These are phyloP conservation scores for Syrmaticus mikado DNA, from an alignment of 2,113 vertebrate species.

Conservation along the genomic window DNA sequence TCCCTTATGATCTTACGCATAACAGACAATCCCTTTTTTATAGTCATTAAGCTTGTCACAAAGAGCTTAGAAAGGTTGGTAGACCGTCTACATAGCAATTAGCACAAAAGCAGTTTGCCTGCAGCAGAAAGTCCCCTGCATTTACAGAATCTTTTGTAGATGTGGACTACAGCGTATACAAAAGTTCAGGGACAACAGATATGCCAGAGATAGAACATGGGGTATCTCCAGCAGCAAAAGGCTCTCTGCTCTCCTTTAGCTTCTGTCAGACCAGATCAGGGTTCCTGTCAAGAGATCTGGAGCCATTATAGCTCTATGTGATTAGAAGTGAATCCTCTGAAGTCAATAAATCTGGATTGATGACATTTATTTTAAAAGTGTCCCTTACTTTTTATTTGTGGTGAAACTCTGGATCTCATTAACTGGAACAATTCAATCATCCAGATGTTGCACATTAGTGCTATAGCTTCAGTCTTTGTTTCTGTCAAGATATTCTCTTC, in stretches of 20 bases:
- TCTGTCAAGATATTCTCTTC: background rate
- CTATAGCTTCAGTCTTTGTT: background rate
- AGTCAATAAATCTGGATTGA: background rate
- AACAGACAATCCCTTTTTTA: background rate
- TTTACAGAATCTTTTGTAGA: background rate
- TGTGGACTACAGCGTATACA: accelerated
- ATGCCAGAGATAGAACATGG: background rate
- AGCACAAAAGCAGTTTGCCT: background rate
- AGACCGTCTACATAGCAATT: background rate
- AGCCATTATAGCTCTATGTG: background rate
- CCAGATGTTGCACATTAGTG: background rate
- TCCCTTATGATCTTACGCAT: background rate
- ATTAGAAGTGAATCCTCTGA: background rate
- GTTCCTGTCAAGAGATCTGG: background rate
- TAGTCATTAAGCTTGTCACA: background rate
- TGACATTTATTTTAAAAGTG: background rate
- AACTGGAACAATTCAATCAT: background rate
- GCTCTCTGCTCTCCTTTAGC: background rate
- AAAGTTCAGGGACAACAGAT: background rate
- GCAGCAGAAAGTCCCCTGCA: background rate
- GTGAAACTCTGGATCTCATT: background rate
- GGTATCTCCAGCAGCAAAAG: background rate
- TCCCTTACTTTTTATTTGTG: background rate
- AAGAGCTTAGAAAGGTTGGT: background rate
- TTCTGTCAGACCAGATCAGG: background rate